Base-by-base conservation (phyloP, 1,140 invertebrate genomes). In the Oscheius sp. region DNA sequence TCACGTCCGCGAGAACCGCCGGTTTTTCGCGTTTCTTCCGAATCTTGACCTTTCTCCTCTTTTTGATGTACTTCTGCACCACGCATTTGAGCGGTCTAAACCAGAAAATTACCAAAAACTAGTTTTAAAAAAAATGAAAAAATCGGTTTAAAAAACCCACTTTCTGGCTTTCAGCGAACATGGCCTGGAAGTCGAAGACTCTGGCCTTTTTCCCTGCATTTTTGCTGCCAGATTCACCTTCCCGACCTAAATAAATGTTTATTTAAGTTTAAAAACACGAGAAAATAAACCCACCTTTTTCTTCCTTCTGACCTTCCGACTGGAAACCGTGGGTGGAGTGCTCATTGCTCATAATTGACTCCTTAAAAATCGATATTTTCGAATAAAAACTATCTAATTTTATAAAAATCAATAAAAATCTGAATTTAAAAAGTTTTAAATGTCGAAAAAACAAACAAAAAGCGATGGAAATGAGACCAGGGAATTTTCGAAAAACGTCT, bases 201-300 rank as follows among this genome's bases (percentile, higher is more conserved):
- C 23, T 55, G 7, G 49, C 49, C 28, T 55, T 55, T 55, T 55
- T 55, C 7, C 28, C 23, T 4, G 49, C 49, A 55, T 55, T 55
- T 55, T 55, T 55, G 23, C 15, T 55, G n/a, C n/a, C n/a, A n/a
- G n/a, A n/a, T n/a, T n/a, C n/a, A n/a, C n/a, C n/a, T n/a, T n/a
- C n/a, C n/a, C n/a, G n/a, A n/a, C n/a, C n/a, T n/a, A n/a, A n/a
- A n/a, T n/a, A n/a, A n/a, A n/a, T n/a, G n/a, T n/a, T n/a, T n/a
- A n/a, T n/a, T n/a, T n/a, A 55, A 13, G 49, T 23, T 7, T 23
- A 55, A 55, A 55, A 7, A 42, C 7, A 42, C 7, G n/a, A 42
- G n/a, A 42, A 42, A n/a, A n/a, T 42, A n/a, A 42, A 42, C 38
- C 7, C 38, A 42, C 49, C 49, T 55, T 55, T 55, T 55, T 55